Evolutionary conservation across 37 sponge, comb jelly and placozoan genomes (phyloP), one percentile per base, ranked within the genome.

Genomic region (Eunapius fragilis): DNA sequence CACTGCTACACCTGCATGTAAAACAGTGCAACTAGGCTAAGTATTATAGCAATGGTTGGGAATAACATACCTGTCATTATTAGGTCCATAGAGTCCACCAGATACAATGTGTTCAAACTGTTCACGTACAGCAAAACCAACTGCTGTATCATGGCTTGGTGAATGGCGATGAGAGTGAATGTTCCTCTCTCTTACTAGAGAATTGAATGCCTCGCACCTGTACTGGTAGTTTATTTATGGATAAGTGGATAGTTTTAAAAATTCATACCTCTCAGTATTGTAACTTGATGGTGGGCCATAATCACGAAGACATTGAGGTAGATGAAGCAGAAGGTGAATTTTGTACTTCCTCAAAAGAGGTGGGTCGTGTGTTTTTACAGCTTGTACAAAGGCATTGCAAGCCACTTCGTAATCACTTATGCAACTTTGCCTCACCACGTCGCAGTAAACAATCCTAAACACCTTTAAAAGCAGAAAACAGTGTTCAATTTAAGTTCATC

Each of bases 261-360:
- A 41, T 41, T 41, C 41, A 6, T 41, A 85, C 87, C 87, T 86
- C 47, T 86, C 80, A 69, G 87, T 86, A 36, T 71, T 86, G 70
- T 72, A 86, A 38, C 23, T 37, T 25, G 34, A 25, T 78, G 87
- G 24, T 45, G 87, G 87, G 25, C 87, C 87, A 80, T 80, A 87
- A 72, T 80, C 80, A 13, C 37, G 72, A 25, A 87, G 80, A 72
- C 47, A 48, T 17, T 87, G 75, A 17, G 70, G 80, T 30, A 87
- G 34, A 36, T 87, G 87, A 14, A 87, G 75, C 22, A 58, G 58
- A 58, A 58, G 58, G 22, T 58, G 22, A 58, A 58, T 58, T 17
- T 58, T 58, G 58, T 58, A 58, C 22, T 58, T 19, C 58, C 58
- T 58, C 58, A 58, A 58, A 58, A 80, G 28, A 24, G 31, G 68